Conservation (phyloP, 2,797 vertebrate genomes). For the Premnoplex brunnescens region DNA sequence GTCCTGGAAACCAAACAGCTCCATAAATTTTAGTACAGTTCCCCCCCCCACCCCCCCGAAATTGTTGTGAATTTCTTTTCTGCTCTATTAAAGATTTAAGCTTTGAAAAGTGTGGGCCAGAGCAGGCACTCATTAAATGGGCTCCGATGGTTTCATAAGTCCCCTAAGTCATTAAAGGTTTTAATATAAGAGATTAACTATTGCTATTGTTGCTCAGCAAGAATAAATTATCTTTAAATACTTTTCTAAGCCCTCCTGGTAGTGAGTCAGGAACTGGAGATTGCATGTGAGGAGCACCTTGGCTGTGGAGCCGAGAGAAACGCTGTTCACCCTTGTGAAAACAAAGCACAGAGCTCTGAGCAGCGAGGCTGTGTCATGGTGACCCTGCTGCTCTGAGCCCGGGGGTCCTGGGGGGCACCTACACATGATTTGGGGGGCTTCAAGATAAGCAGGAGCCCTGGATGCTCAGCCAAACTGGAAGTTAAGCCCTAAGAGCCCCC, state of each 20-base stretch:
- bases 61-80: conserved; percentile 70
- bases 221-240: conserved; percentile 51
- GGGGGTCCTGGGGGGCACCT: neutral
- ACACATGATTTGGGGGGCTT: neutral
- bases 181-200: neutral
- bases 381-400: neutral
- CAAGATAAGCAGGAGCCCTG: neutral
- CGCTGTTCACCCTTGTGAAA: neutral
- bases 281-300: neutral
- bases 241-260: neutral
- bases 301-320: neutral
- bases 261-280: neutral
- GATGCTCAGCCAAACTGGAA: neutral
- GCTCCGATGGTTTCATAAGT: conserved; percentile 52
- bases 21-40: conserved; percentile 60
- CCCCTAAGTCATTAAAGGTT: conserved; percentile 29
- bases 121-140: conserved; percentile 53
- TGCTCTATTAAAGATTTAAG: conserved; percentile 71
- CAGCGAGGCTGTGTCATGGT: fast-evolving
- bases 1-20: conserved; percentile 71
- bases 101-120: conserved; percentile 42
- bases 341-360: neutral
- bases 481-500: neutral
- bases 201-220: neutral
- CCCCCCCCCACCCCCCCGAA: neutral